Percentiles rank a stretch among this genome's conserved stretches.
These are phyloP conservation scores for Poecilia wingei DNA, from an alignment of 2,797 vertebrate genomes.

Conservation along the genomic window DNA sequence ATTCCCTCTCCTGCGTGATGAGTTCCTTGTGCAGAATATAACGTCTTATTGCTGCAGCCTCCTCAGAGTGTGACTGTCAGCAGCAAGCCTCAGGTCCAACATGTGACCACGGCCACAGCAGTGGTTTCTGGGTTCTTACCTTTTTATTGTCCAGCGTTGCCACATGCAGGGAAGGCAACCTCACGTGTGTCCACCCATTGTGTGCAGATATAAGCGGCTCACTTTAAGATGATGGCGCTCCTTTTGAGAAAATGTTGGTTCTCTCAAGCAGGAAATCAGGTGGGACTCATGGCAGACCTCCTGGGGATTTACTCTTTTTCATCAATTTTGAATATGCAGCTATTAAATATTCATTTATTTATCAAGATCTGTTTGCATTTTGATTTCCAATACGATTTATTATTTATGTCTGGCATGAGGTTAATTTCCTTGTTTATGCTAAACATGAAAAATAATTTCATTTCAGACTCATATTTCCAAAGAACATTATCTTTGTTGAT, in stretches of 20 bases:
- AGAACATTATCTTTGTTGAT: background rate
- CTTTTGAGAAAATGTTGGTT: background rate
- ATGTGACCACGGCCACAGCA: background rate
- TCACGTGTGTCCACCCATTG: background rate
- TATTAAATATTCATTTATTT: background rate
- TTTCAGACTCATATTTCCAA: background rate
- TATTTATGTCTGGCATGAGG: background rate
- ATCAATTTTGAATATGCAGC: background rate
- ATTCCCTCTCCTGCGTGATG: conserved; percentile 10
- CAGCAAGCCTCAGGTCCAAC: background rate
- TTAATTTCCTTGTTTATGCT: background rate
- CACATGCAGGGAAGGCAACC: conserved; percentile 6
- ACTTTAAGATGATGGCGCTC: background rate
- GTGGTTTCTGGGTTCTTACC: background rate
- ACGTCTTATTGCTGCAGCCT: conserved; percentile 7
- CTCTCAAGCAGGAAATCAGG: conserved; percentile 1
- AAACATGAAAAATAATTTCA: background rate
- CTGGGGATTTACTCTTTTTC: background rate
- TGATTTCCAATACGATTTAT: background rate
- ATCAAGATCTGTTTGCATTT: background rate
- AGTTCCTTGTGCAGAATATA: background rate
- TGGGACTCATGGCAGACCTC: background rate
- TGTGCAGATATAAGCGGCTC: background rate
- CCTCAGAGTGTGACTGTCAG: background rate
- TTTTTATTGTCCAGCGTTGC: background rate